These are phyloP conservation scores for Hydropsyche tenuis DNA, from an alignment of 1,140 invertebrate genomes.

Conservation along the genomic window DNA sequence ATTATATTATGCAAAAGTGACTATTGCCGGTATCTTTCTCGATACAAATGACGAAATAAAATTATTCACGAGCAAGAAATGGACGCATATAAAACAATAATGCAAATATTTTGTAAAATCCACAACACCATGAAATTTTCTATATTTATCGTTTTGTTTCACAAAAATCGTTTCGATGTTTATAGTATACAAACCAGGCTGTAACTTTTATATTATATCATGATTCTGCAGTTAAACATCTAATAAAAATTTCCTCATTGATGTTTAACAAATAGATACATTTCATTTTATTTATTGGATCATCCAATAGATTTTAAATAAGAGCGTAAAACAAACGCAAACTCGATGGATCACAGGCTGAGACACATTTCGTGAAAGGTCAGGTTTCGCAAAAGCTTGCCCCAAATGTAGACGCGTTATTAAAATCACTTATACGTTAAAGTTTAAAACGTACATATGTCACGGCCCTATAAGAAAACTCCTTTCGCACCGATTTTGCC, in stretches of 20 bases:
- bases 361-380: slow-evolving; percentile 21
- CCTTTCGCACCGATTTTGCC: background rate
- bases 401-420: background rate
- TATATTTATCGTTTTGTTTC: background rate
- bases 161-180: background rate
- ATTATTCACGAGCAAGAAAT: slow-evolving; percentile 27
- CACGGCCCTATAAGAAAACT: background rate
- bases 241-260: too few relatives aligned
- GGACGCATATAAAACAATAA: slow-evolving; percentile 24
- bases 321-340: too few relatives aligned
- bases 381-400: slow-evolving; percentile 7
- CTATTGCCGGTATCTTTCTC: slow-evolving; percentile 23
- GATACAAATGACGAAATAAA: slow-evolving; percentile 13
- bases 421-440: background rate
- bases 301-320: too few relatives aligned
- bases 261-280: too few relatives aligned
- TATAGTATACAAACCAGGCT: too few relatives aligned
- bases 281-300: too few relatives aligned
- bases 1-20: slow-evolving; percentile 21
- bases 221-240: too few relatives aligned
- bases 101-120: background rate
- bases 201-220: too few relatives aligned
- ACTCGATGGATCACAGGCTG: too few relatives aligned
- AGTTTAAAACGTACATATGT: background rate
- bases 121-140: slow-evolving; percentile 5